Base-by-base conservation (phyloP, 2,797 vertebrate genomes). In the Onychomys arenicola region DNA sequence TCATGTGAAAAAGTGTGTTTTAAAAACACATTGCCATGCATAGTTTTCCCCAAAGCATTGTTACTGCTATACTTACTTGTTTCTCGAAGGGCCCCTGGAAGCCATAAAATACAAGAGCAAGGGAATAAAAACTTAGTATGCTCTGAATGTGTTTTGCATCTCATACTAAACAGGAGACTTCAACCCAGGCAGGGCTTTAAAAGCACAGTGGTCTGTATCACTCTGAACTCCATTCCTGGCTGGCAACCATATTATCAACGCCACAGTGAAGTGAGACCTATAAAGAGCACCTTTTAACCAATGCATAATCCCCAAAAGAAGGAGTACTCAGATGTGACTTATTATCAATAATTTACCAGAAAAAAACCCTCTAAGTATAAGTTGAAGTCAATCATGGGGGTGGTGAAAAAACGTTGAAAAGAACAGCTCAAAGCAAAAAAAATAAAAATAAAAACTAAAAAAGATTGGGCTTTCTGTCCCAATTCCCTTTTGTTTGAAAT, bases 11-110 rank as follows among this genome's bases (percentile, higher is more conserved):
- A 96, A 96, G 94, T 97, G 97, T 97, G 98, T 97, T 92, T 89
- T 96, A 77, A 91, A 94, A 96, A 97, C 95, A 88, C 55, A 87
- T 49, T 94, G 49, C 97, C 95, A 97, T 93, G 95, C 94, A 97
- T 93, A 96, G 81, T 90, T 97, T 93, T 77, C 90, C 93, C 87
- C 65, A 97, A 97, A 96, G 97, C 95, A 93, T 29, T 86, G 93
- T 84, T 78, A 32, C 77, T 10, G 0, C 29, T 86, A 19, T 97
- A 98, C 98, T 98, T 98, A 97, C 98, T 97, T 98, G 97, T 97
- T 98, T 98, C 98, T 98, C 97, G 97, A 97, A 98, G 96, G 97
- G 97, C 92, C 98, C 98, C 98, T 73, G 98, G 97, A 98, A 98
- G 98, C 98, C 89, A 90, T 90, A 93, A 97, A 96, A 97, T 76